Base-by-base conservation (phyloP, 2,113 vertebrate genomes). In the Oenanthe melanoleuca region DNA sequence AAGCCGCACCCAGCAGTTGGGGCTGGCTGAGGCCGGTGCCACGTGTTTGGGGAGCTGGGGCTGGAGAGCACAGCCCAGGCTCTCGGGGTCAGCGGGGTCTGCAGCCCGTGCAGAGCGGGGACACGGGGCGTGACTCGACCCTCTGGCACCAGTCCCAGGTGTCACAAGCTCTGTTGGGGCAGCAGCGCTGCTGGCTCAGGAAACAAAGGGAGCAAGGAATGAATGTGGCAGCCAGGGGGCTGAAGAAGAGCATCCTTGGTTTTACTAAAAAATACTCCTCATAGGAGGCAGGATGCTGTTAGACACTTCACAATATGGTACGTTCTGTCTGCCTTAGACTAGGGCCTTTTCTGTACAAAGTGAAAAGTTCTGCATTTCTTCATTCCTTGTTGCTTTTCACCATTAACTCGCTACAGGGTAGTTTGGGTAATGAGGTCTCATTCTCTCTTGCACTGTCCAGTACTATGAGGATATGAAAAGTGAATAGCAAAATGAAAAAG, bases 281-380 rank as follows among this genome's bases (percentile, higher is more conserved):
- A 2, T 0, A 3, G 42, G 34, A 79, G 53, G 23, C 38, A 37
- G 34, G 29, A 38, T 90, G 13, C 22, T 45, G 28, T n/a, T 66
- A 25, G 33, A 25, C 3, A 1, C 38, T 33, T 11, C 0, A 0
- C 14, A 26, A 0, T 1, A 2, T 53, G 42, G 20, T 61, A 10
- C 57, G 15, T 31, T 84, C 42, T 73, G 23, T 66, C 71, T 84
- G 55, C 12, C 2, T 84, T 69, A 63, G 26, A 9, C 44, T 86
- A 25, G 3, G 9, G 5, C 40, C 28, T 88, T 34, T 86, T 90
- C 31, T 52, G 9, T 66, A 6, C 13, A 14, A 37, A 66, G 28
- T 38, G 38, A 84, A 92, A 44, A 82, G 15, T 44, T n/a, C 14
- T 55, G 23, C 16, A 4, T 71, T 89, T 87, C 28, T 25, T 71